Percentiles rank a stretch among this genome's conserved stretches.
Evolutionary conservation across 1,140 invertebrate species (phyloP).

Genomic region (Prorops nasuta): DNA sequence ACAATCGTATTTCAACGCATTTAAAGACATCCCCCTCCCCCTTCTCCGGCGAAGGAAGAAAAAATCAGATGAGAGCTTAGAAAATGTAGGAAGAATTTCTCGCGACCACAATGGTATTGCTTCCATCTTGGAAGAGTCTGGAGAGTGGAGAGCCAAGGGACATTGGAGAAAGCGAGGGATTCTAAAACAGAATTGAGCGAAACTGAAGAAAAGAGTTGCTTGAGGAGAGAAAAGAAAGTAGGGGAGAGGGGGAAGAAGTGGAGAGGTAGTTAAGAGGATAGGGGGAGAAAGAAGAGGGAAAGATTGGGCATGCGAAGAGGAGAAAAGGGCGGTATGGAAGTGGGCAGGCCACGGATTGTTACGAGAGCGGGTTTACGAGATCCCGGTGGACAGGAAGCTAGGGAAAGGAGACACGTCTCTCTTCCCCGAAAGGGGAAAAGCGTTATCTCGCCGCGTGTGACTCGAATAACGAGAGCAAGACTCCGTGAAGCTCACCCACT

Average conservation of each 20-base stretch:
- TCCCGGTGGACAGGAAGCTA: slow-evolving; percentile 35
- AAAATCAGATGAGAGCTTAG: too few species aligned
- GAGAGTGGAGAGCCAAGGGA: too few species aligned
- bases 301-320: neutral
- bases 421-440: slow-evolving; percentile 26
- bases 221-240: slow-evolving; percentile 10
- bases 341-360: slow-evolving; percentile 32
- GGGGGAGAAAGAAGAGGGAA: neutral
- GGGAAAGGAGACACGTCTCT: slow-evolving; percentile 28
- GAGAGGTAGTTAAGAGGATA: too few species aligned
- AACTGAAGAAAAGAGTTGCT: neutral
- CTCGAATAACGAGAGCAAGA: slow-evolving; percentile 37
- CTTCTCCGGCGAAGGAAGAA: too few species aligned
- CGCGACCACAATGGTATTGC: slow-evolving; percentile 9
- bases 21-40: too few species aligned
- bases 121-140: too few species aligned
- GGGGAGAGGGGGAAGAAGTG: too few species aligned
- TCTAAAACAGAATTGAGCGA: neutral
- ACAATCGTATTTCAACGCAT: too few species aligned
- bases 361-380: slow-evolving; percentile 37
- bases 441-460: slow-evolving; percentile 37
- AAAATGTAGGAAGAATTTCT: slow-evolving; percentile 18
- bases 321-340: slow-evolving; percentile 17
- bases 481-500: slow-evolving; percentile 20
- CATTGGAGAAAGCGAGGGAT: too few species aligned